Conservation (phyloP, 2,113 vertebrate genomes). For the Ceratotherium simum region DNA sequence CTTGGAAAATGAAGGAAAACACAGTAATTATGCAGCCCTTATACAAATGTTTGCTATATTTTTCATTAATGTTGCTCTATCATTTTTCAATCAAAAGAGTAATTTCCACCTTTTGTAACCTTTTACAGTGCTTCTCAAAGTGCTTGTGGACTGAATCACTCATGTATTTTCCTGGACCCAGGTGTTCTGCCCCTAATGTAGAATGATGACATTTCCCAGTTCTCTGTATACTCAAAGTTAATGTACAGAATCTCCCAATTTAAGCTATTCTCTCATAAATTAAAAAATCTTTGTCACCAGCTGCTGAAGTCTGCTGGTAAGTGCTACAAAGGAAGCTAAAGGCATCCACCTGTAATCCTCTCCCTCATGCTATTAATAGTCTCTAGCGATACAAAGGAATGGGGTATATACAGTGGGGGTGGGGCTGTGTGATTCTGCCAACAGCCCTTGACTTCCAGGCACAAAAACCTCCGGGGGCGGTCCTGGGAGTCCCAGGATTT, state of each 20-base stretch:
- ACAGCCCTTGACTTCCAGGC: neutral
- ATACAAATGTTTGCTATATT: neutral
- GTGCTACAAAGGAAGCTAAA: neutral
- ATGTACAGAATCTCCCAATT: neutral
- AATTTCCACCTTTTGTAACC: neutral
- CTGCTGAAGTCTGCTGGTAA: neutral
- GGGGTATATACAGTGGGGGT: neutral
- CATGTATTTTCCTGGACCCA: neutral
- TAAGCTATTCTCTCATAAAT: neutral
- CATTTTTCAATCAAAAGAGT: neutral
- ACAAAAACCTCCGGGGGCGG: neutral
- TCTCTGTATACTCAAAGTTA: neutral
- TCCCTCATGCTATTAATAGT: neutral
- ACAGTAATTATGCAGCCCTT: neutral
- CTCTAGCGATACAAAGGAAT: neutral
- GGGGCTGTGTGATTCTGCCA: neutral
- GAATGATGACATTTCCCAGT: neutral
- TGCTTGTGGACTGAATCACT: neutral
- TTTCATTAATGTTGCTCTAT: neutral
- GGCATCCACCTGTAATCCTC: neutral
- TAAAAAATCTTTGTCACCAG: neutral
- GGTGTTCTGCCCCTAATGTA: neutral
- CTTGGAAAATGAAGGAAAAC: neutral
- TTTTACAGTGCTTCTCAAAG: slow-evolving; percentile 10
- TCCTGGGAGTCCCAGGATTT: neutral